Evolutionary conservation across 2,888 invertebrate species (phyloP).

Genomic region (Papilio demoleus): DNA sequence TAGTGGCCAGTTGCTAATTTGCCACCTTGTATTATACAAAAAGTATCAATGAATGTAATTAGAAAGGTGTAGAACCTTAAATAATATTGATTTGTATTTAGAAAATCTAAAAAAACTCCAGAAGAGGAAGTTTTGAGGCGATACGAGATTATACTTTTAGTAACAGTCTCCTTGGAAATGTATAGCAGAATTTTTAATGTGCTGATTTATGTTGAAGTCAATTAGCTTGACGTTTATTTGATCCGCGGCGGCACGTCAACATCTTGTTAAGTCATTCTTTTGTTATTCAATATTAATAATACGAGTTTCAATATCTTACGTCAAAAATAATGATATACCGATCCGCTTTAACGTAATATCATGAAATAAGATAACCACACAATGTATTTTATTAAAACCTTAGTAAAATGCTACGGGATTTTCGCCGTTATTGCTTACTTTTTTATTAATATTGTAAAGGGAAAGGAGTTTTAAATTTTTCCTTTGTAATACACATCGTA

Average conservation of each 20-base stretch:
- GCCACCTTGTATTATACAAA: too few species aligned
- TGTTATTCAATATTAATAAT: background rate
- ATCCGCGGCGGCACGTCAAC: background rate
- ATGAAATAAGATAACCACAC: background rate
- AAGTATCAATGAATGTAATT: too few species aligned
- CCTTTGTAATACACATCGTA: too few species aligned
- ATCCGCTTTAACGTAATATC: background rate
- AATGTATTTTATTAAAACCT: background rate
- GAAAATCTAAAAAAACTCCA: too few species aligned
- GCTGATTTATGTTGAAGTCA: background rate
- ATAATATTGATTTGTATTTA: too few species aligned
- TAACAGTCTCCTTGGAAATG: background rate
- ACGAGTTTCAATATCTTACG: conserved; percentile 11
- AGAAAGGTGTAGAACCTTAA: too few species aligned
- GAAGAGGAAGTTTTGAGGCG: too few species aligned
- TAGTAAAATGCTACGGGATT: background rate
- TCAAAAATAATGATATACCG: conserved; percentile 21
- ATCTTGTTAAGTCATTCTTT: background rate
- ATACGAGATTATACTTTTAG: too few species aligned
- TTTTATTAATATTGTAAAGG: background rate
- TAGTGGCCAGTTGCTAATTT: too few species aligned
- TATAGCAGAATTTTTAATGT: background rate
- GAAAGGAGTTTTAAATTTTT: background rate
- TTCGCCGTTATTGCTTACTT: conserved; percentile 5
- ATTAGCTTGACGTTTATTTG: conserved; percentile 14